A percentile compares a stretch with the other conserved stretches of the same genome.
phyloP scores from a whole-genome alignment of 2,113 vertebrate species.

The Esox niger region DNA sequence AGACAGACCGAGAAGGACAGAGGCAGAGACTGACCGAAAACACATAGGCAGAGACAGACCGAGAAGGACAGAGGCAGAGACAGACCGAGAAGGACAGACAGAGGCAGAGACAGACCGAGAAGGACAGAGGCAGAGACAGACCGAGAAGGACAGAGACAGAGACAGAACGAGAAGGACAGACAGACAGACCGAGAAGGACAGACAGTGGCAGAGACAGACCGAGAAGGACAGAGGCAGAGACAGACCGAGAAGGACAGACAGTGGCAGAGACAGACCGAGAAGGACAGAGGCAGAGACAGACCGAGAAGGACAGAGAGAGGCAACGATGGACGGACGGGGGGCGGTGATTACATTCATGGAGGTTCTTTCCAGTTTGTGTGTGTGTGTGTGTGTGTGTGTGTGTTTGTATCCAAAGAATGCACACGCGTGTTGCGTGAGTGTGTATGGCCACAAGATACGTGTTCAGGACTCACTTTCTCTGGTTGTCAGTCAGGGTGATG shows the following conservation, averaged over 20 bases:
- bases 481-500: slow-evolving; percentile 95
- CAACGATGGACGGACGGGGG: not conserved
- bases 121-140: too few relatives aligned
- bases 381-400: slow-evolving; percentile 8
- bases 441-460: not conserved
- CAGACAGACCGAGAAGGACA: not conserved
- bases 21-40: not conserved
- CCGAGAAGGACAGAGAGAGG: not conserved
- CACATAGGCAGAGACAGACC: too few relatives aligned
- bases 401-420: slow-evolving; percentile 3
- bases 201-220: too few relatives aligned
- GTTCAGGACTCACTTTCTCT: slow-evolving; percentile 86
- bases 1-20: not conserved
- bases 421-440: slow-evolving; percentile 9
- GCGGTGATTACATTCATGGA: too few relatives aligned
- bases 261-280: too few relatives aligned
- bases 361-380: slow-evolving; percentile 4
- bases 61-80: too few relatives aligned
- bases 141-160: not conserved
- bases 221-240: too few relatives aligned
- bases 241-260: too few relatives aligned
- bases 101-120: too few relatives aligned
- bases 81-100: not conserved
- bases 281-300: too few relatives aligned
- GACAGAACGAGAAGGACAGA: too few relatives aligned